Evolutionary conservation across 2,888 invertebrate genomes (phyloP).

Genomic region (Drosophila putrida): DNA sequence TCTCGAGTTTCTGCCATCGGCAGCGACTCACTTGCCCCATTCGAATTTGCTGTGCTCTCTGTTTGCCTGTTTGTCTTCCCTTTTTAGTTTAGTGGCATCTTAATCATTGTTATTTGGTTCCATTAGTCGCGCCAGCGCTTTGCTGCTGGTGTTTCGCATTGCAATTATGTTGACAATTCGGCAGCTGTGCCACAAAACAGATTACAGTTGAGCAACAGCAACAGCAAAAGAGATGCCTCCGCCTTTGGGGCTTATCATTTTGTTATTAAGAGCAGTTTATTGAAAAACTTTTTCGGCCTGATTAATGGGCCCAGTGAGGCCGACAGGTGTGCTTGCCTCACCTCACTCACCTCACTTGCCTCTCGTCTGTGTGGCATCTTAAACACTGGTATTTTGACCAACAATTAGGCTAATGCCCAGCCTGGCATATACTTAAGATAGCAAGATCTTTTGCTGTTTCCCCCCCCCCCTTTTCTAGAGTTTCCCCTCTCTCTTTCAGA

Average conservation of each 20-base stretch:
- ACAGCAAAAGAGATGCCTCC: slow-evolving; percentile 13
- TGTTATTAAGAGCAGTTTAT: slow-evolving; percentile 72
- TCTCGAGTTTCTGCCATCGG: slow-evolving; percentile 36
- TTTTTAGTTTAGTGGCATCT: slow-evolving; percentile 41
- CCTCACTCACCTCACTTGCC: neutral
- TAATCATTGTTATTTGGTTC: slow-evolving; percentile 79
- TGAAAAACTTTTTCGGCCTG: slow-evolving; percentile 69
- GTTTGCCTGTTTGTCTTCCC: slow-evolving; percentile 29
- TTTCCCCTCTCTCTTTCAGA: too few relatives aligned
- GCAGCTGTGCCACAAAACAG: slow-evolving; percentile 49
- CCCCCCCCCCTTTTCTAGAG: neutral
- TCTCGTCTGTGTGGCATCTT: slow-evolving; percentile 23
- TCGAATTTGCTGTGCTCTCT: neutral
- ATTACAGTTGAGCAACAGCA: too few relatives aligned
- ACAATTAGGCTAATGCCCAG: slow-evolving; percentile 61
- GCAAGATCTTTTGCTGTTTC: slow-evolving; percentile 14
- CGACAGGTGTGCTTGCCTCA: slow-evolving; percentile 60
- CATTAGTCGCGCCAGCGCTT: slow-evolving; percentile 66
- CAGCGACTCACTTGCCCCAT: slow-evolving; percentile 9
- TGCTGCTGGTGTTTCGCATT: slow-evolving; percentile 76
- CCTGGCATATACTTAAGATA: slow-evolving; percentile 29
- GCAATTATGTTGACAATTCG: slow-evolving; percentile 78
- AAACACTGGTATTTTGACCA: slow-evolving; percentile 38
- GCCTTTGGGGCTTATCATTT: slow-evolving; percentile 58
- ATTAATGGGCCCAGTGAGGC: slow-evolving; percentile 66